These are phyloP conservation scores for Canis aureus DNA, from an alignment of 2,113 vertebrate genomes.

Conservation along the genomic window DNA sequence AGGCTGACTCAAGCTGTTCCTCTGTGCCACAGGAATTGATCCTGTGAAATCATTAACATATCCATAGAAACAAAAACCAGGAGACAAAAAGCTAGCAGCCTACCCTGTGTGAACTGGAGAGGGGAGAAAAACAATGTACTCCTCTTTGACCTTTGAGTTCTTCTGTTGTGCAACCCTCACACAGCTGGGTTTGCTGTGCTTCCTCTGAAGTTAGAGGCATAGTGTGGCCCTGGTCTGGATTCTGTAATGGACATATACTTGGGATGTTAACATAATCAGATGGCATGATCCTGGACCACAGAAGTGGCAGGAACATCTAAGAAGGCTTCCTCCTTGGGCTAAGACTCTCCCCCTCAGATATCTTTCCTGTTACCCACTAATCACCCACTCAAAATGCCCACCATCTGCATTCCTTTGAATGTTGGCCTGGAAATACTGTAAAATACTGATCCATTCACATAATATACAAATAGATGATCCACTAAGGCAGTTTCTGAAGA, in stretches of 20 bases:
- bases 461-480: not conserved
- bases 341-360: not conserved
- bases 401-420: slow-evolving; percentile 8
- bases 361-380: not conserved
- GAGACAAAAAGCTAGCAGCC: not conserved
- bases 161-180: not conserved
- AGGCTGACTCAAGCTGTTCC: not conserved
- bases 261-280: not conserved
- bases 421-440: not conserved
- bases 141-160: not conserved
- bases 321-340: not conserved
- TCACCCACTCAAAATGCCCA: not conserved
- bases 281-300: not conserved
- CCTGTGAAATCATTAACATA: not conserved
- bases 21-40: not conserved
- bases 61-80: not conserved
- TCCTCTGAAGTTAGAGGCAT: not conserved
- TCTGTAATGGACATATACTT: not conserved
- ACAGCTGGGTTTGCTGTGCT: not conserved
- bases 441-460: not conserved
- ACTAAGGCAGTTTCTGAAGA: not conserved
- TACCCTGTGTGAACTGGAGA: not conserved
- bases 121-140: not conserved
- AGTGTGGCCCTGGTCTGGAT: not conserved
- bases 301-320: not conserved